Percentiles rank a stretch among this genome's conserved stretches.
Evolutionary conservation across 2,113 vertebrate genomes (phyloP).

Genomic region (Corythornis cristatus): DNA sequence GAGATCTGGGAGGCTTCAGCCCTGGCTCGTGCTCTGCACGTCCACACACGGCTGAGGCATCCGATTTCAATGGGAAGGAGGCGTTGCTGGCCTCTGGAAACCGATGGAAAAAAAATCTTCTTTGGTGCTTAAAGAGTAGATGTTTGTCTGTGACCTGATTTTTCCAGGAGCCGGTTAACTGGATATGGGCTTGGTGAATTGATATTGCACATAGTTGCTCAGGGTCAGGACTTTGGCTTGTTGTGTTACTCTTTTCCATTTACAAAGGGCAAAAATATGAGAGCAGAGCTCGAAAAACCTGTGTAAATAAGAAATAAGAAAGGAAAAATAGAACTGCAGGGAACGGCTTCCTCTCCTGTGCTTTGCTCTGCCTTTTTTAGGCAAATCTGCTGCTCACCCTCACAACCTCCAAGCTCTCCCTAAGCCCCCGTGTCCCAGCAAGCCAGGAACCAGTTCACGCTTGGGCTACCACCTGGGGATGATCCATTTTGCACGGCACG

Average conservation of each 20-base stretch:
- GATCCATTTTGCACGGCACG: background rate
- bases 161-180: background rate
- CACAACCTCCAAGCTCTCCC: background rate
- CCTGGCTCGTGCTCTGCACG: rapidly evolving
- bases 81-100: background rate
- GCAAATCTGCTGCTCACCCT: conserved; percentile 23
- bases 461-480: background rate
- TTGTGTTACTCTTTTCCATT: conserved; percentile 22
- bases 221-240: background rate
- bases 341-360: background rate
- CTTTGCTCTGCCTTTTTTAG: conserved; percentile 43
- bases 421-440: background rate
- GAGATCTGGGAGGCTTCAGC: background rate
- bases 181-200: background rate
- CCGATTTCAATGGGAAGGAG: background rate
- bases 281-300: conserved; percentile 5
- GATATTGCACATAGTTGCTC: background rate
- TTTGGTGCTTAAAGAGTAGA: background rate
- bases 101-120: background rate
- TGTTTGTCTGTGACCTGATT: background rate
- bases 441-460: background rate
- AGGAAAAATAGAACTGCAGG: conserved; percentile 37
- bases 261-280: conserved; percentile 9
- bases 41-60: rapidly evolving
- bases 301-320: conserved; percentile 51